phyloP scores from a whole-genome alignment of 2,113 vertebrate species.

The Antidorcas marsupialis region DNA sequence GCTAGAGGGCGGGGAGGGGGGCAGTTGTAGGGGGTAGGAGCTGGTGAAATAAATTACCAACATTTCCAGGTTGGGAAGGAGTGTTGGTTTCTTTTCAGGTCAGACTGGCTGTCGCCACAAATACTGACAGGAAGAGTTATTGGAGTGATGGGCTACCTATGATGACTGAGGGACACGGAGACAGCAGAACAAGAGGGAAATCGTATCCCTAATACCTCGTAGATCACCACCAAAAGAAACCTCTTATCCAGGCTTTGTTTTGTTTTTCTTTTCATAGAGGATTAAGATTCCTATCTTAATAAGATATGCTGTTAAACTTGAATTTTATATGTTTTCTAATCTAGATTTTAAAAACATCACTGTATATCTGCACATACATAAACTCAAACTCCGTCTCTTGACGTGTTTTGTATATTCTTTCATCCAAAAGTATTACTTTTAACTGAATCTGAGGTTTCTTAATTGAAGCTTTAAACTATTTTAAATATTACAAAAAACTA shows the following conservation, averaged over 20 bases:
- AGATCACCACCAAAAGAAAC: conserved; percentile 32
- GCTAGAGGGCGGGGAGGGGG: conserved; percentile 51
- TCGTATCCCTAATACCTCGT: background rate
- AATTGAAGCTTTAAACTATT: background rate
- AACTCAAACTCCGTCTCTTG: background rate
- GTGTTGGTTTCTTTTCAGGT: conserved; percentile 81
- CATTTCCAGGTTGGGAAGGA: conserved; percentile 77
- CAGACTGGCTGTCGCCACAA: conserved; percentile 87
- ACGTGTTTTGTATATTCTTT: background rate
- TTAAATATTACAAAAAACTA: background rate
- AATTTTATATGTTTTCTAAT: conserved; percentile 43
- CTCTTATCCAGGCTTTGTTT: conserved; percentile 13
- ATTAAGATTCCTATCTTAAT: conserved; percentile 70
- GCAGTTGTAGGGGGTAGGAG: conserved; percentile 61
- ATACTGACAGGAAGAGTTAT: conserved; percentile 61
- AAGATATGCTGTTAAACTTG: conserved; percentile 26
- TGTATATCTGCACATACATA: background rate
- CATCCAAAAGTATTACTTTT: background rate
- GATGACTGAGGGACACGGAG: conserved; percentile 47
- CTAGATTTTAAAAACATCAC: conserved; percentile 8
- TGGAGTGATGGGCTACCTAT: conserved; percentile 35
- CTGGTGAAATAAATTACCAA: conserved; percentile 76
- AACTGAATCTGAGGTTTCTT: background rate
- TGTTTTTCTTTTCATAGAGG: conserved; percentile 16
- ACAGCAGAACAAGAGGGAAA: conserved; percentile 55